Percentiles rank a stretch among this genome's conserved stretches.
Evolutionary conservation across 2,113 vertebrate species (phyloP).

Genomic region (Carassius gibelio): DNA sequence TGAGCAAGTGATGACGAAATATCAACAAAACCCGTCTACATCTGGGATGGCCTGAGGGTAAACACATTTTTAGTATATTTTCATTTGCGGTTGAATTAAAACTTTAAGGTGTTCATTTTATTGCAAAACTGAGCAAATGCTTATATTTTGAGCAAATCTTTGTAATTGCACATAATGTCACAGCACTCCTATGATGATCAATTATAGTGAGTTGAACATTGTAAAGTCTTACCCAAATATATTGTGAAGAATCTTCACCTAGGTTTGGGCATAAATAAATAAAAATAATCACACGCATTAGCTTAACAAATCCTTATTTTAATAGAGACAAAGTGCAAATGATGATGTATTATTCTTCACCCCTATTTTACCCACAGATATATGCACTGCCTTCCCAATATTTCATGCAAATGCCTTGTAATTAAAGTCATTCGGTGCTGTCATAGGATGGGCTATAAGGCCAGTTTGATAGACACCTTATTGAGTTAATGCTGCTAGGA

Average conservation of each 20-base stretch:
- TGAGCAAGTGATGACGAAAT: no score
- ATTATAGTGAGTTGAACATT: not conserved
- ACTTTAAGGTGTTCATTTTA: not conserved
- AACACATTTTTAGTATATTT: no score
- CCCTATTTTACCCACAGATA: slow-evolving; percentile 12
- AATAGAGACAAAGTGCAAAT: not conserved
- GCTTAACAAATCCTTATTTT: not conserved
- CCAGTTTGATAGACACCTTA: slow-evolving; percentile 76
- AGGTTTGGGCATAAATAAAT: not conserved
- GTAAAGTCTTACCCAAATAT: not conserved
- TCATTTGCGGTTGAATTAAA: no score
- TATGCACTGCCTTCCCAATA: slow-evolving; percentile 38
- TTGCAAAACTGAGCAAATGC: not conserved
- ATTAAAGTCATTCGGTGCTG: slow-evolving; percentile 51
- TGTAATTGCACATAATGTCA: no score
- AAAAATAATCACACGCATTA: not conserved
- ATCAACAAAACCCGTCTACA: no score
- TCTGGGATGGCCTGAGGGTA: no score
- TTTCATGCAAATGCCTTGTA: slow-evolving; percentile 38
- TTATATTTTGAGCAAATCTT: no score
- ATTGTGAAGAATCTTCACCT: not conserved
- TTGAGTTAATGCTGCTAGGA: slow-evolving; percentile 75
- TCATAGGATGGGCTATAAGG: slow-evolving; percentile 71
- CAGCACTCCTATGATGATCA: no score
- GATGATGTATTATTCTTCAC: not conserved